These are phyloP conservation scores for Linnaemya tessellans DNA, from an alignment of 2,888 invertebrate genomes.

Conservation along the genomic window DNA sequence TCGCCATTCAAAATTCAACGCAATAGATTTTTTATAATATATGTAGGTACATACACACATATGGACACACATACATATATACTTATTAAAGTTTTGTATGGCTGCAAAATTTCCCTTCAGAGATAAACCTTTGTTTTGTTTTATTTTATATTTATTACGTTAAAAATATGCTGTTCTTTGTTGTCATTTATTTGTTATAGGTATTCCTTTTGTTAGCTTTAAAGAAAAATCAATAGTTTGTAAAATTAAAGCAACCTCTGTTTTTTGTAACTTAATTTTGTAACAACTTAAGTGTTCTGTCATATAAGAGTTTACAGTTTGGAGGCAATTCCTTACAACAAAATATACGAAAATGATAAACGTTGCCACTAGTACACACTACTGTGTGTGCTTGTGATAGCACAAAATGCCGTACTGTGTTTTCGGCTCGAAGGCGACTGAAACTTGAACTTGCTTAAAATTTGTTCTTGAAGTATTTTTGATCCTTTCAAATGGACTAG, in stretches of 20 bases:
- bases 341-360: too few species aligned
- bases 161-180: neutral
- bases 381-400: too few species aligned
- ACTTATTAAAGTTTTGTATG: neutral
- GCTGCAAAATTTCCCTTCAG: conserved; percentile 17
- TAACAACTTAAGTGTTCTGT: too few species aligned
- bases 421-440: neutral
- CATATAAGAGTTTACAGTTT: too few species aligned
- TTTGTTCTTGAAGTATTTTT: neutral
- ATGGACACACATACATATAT: too few species aligned
- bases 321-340: too few species aligned
- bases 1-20: conserved; percentile 65
- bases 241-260: conserved; percentile 12
- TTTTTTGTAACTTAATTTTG: too few species aligned
- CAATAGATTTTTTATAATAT: too few species aligned
- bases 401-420: too few species aligned
- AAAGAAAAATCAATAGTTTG: conserved; percentile 42
- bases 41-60: too few species aligned
- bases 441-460: conserved; percentile 59
- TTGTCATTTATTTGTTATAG: conserved; percentile 8
- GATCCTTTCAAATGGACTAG: conserved; percentile 9
- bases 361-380: too few species aligned
- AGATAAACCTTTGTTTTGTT: conserved; percentile 15
- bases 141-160: neutral
- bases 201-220: conserved; percentile 42